phyloP scores from a whole-genome alignment of 1,140 invertebrate species.

The Leptinotarsa undecemlineata region DNA sequence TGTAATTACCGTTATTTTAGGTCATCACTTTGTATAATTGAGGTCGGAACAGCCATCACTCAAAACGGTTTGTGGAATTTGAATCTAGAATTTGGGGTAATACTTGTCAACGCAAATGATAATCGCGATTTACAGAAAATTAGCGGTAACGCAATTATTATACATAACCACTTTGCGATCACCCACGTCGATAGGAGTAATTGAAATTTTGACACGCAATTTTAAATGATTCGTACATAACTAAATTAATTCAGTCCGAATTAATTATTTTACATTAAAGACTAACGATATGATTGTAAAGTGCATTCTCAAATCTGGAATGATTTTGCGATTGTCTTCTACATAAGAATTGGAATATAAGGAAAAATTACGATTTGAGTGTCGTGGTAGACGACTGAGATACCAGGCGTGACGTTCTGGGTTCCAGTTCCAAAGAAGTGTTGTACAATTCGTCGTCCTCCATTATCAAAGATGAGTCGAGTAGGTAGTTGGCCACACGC shows the following conservation, averaged over 20 bases:
- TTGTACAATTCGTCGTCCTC: constrained; percentile 85
- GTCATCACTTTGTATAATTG: too few species aligned
- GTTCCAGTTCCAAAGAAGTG: constrained; percentile 83
- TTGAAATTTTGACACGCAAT: not conserved
- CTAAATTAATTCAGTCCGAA: not conserved
- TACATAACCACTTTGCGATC: too few species aligned
- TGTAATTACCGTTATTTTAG: too few species aligned
- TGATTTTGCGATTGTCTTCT: constrained; percentile 14
- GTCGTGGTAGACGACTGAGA: constrained; percentile 33
- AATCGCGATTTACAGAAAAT: too few species aligned
- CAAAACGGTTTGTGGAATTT: too few species aligned
- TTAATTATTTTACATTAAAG: not conserved
- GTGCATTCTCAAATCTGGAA: constrained; percentile 10
- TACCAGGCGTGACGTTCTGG: constrained; percentile 64
- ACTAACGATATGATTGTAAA: constrained; percentile 13
- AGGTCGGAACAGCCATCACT: too few species aligned
- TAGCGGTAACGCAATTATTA: too few species aligned
- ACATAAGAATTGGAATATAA: constrained; percentile 13
- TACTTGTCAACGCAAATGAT: too few species aligned
- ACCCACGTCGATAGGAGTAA: too few species aligned
- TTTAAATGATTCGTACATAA: not conserved
- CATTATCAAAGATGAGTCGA: constrained; percentile 76
- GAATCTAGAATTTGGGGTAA: too few species aligned
- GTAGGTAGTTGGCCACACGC: constrained; percentile 80
- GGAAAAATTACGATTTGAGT: constrained; percentile 14